Evolutionary conservation across 1,140 invertebrate genomes (phyloP).

Genomic region (Littorina saxatilis): DNA sequence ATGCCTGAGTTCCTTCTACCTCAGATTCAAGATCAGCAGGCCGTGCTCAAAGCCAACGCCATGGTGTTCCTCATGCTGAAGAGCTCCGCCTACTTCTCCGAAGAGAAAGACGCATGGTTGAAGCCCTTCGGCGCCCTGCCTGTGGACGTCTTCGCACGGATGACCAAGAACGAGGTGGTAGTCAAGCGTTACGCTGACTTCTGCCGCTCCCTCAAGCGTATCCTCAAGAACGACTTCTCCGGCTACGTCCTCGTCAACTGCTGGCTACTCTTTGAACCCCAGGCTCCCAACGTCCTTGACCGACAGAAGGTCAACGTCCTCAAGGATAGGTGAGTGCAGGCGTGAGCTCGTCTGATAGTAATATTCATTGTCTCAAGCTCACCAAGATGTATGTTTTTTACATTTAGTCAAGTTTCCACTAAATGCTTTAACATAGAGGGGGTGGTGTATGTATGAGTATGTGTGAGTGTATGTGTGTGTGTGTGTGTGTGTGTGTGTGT

Average conservation of each 20-base stretch:
- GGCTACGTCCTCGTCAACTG: constrained; percentile 9
- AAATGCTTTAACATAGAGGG: too few relatives aligned
- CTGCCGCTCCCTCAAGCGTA: constrained; percentile 21
- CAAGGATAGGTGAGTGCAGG: constrained; percentile 1
- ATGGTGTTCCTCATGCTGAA: constrained; percentile 24
- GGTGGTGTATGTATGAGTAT: background rate
- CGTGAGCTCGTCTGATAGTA: background rate
- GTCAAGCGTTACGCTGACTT: background rate
- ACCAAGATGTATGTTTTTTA: too few relatives aligned
- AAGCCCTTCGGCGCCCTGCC: constrained; percentile 18
- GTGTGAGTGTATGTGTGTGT: too few relatives aligned
- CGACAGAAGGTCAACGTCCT: constrained; percentile 17
- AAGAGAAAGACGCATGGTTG: constrained; percentile 15
- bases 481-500: background rate
- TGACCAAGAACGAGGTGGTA: background rate
- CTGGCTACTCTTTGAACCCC: background rate
- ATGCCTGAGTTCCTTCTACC: too few relatives aligned
- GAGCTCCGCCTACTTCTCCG: constrained; percentile 4
- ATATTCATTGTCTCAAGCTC: too few relatives aligned
- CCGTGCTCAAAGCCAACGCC: background rate
- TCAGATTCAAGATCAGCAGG: constrained; percentile 7
- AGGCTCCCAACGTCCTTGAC: background rate
- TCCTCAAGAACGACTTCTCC: constrained; percentile 19
- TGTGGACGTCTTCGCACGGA: background rate
- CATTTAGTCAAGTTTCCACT: too few relatives aligned